Conservation (phyloP, 2,888 invertebrate species). For the Orchesellides sinensis region DNA sequence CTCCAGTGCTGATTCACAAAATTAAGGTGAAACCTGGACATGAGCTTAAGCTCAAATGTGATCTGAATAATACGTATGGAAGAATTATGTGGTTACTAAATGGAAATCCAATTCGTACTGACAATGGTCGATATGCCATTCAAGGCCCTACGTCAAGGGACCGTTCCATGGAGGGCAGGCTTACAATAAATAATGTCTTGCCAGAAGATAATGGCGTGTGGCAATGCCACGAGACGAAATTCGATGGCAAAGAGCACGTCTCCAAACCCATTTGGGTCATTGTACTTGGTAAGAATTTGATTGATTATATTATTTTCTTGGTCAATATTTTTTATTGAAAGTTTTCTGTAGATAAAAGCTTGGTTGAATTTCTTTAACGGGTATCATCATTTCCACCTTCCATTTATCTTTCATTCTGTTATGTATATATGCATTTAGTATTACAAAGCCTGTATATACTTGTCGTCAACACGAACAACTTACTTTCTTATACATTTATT, state of each 20-base stretch:
- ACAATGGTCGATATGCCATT: slow-evolving; percentile 74
- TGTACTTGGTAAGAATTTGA: slow-evolving; percentile 74
- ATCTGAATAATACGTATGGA: slow-evolving; percentile 74
- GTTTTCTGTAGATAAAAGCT: too few relatives aligned
- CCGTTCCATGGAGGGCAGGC: slow-evolving; percentile 73
- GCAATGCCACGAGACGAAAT: slow-evolving; percentile 74
- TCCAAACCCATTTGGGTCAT: slow-evolving; percentile 81
- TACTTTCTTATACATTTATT: too few relatives aligned
- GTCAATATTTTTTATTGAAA: too few relatives aligned
- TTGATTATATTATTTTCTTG: too few relatives aligned
- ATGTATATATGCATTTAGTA: too few relatives aligned
- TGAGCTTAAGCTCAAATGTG: slow-evolving; percentile 74
- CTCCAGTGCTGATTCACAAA: slow-evolving; percentile 56
- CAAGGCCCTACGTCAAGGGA: slow-evolving; percentile 73
- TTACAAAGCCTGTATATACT: too few relatives aligned
- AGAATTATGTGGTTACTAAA: slow-evolving; percentile 74
- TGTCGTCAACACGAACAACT: too few relatives aligned
- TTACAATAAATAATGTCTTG: slow-evolving; percentile 74
- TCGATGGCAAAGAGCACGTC: slow-evolving; percentile 77
- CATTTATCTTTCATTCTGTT: too few relatives aligned
- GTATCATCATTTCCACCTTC: too few relatives aligned
- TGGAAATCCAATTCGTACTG: slow-evolving; percentile 72
- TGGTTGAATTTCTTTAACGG: neutral
- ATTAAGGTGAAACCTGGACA: slow-evolving; percentile 74
- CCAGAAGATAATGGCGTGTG: slow-evolving; percentile 74